These are phyloP conservation scores for Danio jaintianensis DNA, from an alignment of 2,797 vertebrate species.

Conservation along the genomic window DNA sequence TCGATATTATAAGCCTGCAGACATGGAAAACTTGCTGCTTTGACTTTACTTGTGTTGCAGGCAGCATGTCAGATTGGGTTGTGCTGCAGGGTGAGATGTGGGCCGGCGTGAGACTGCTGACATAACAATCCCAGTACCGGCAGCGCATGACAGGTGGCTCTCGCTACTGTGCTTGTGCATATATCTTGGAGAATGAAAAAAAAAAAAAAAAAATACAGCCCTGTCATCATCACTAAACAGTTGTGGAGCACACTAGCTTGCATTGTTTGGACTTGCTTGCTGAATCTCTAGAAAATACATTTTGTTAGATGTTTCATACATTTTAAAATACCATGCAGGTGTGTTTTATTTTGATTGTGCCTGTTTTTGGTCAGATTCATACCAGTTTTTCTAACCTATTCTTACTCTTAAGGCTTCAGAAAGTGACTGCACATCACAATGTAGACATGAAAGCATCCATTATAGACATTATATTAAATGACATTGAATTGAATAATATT, in stretches of 20 bases:
- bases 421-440: background rate
- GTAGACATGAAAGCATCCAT: background rate
- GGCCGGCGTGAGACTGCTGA: constrained; percentile 52
- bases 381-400: background rate
- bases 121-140: constrained; percentile 42
- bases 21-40: constrained; percentile 34
- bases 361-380: background rate
- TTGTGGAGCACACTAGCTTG: constrained; percentile 41
- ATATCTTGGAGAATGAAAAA: background rate
- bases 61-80: constrained; percentile 50
- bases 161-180: constrained; percentile 43
- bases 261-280: constrained; percentile 18
- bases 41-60: constrained; percentile 52
- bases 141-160: constrained; percentile 55
- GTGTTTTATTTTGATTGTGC: constrained; percentile 9
- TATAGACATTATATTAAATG: background rate
- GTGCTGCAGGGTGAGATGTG: constrained; percentile 42
- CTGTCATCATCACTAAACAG: constrained; percentile 44
- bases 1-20: constrained; percentile 35
- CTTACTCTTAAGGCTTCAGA: background rate
- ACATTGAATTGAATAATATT: no score
- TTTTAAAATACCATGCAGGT: background rate
- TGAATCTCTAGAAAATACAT: constrained; percentile 12
- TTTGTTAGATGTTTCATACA: background rate
- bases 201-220: background rate